These are phyloP conservation scores for Sinocyclocheilus grahami DNA, from an alignment of 2,113 vertebrate genomes.

Conservation along the genomic window DNA sequence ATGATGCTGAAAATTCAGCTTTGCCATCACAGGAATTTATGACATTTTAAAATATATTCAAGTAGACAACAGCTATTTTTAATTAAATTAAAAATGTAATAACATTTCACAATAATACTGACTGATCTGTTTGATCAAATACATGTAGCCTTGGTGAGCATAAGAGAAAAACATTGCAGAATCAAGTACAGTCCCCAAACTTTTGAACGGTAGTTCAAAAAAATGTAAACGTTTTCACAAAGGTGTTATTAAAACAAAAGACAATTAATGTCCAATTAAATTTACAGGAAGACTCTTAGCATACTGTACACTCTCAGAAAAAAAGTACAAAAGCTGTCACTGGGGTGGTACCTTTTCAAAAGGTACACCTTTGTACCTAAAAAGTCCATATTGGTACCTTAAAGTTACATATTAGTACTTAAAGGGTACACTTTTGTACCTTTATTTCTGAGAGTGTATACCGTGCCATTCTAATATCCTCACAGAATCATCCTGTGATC, in stretches of 20 bases:
- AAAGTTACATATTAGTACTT: too few relatives aligned
- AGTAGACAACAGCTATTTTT: neutral
- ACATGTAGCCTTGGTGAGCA: neutral
- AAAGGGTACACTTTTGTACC: neutral
- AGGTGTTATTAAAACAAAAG: too few relatives aligned
- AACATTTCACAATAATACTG: neutral
- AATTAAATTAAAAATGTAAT: neutral
- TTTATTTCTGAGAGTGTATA: neutral
- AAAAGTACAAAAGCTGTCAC: too few relatives aligned
- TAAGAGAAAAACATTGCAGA: neutral
- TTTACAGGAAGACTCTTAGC: too few relatives aligned
- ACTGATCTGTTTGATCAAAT: neutral
- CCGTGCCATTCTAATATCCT: neutral
- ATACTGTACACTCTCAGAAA: too few relatives aligned
- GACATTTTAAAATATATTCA: neutral
- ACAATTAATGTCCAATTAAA: too few relatives aligned
- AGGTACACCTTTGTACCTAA: too few relatives aligned
- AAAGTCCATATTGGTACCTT: too few relatives aligned
- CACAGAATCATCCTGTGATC: conserved; percentile 8
- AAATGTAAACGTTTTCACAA: too few relatives aligned
- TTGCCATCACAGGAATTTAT: neutral
- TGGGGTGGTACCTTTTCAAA: too few relatives aligned
- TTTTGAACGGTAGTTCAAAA: neutral
- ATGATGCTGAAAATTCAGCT: neutral
- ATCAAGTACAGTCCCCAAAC: neutral